These are phyloP conservation scores for Aphis gossypii DNA, from an alignment of 1,140 invertebrate species.

Conservation along the genomic window DNA sequence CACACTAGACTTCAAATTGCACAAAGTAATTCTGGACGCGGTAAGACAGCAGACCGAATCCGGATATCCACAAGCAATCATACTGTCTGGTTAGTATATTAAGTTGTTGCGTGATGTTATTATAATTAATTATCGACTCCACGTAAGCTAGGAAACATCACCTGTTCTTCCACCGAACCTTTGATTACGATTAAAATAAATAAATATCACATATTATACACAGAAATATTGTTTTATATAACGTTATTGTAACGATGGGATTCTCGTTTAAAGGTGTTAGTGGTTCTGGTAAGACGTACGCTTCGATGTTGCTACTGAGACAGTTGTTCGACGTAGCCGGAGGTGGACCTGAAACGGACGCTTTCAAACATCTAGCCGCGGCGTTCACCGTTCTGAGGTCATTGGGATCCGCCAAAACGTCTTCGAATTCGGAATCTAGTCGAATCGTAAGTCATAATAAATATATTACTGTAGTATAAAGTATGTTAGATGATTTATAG, in stretches of 20 bases:
- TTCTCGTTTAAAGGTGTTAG: conserved; percentile 75
- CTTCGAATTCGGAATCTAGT: conserved; percentile 90
- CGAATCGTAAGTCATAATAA: conserved; percentile 78
- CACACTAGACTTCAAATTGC: conserved; percentile 76
- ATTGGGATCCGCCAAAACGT: conserved; percentile 88
- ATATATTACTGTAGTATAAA: not conserved
- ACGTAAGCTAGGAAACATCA: not conserved
- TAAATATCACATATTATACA: not conserved
- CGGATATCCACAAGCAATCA: conserved; percentile 93
- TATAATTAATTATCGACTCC: not conserved
- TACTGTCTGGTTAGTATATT: conserved; percentile 76
- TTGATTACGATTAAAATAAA: not conserved
- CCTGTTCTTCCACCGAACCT: not conserved
- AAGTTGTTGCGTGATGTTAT: not conserved
- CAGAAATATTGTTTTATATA: conserved; percentile 12
- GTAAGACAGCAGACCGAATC: conserved; percentile 92
- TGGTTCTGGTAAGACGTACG: conserved; percentile 94
- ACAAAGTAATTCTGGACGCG: conserved; percentile 88
- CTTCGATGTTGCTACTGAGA: conserved; percentile 87
- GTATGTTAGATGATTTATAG: not conserved
- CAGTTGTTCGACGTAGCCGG: conserved; percentile 93
- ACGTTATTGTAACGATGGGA: not conserved
- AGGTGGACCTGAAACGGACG: conserved; percentile 91
- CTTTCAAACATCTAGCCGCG: conserved; percentile 94
- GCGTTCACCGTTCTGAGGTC: conserved; percentile 92